Evolutionary conservation across 1,140 invertebrate genomes (phyloP).

Genomic region (Ruditapes philippinarum): DNA sequence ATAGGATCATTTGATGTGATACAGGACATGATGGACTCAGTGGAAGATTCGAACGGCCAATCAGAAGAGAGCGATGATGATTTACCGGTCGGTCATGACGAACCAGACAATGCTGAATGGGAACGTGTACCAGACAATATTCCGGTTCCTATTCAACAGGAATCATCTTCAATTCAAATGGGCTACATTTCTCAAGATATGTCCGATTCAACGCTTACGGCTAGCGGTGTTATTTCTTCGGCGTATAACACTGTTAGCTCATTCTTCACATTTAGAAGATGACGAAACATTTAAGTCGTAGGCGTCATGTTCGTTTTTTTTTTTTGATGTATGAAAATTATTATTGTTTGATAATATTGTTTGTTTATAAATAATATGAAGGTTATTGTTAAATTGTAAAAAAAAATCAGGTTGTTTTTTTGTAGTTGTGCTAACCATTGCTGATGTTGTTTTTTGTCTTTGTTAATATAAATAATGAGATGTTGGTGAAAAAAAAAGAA

Average conservation of each 20-base stretch:
- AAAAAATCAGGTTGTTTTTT: no score
- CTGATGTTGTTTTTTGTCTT: no score
- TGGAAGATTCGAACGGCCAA: slow-evolving; percentile 60
- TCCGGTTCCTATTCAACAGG: slow-evolving; percentile 24
- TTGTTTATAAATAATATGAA: no score
- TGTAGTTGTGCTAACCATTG: no score
- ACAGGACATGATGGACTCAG: slow-evolving; percentile 67
- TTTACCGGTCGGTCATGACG: neutral
- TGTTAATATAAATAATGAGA: no score
- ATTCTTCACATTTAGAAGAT: slow-evolving; percentile 48
- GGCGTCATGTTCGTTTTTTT: no score
- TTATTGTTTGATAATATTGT: no score
- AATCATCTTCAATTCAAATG: slow-evolving; percentile 9
- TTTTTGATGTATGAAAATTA: no score
- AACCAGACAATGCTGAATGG: slow-evolving; percentile 51
- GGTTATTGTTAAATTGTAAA: no score
- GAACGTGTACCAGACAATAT: slow-evolving; percentile 58
- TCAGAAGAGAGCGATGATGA: slow-evolving; percentile 65
- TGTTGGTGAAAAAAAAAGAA: no score
- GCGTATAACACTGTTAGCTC: slow-evolving; percentile 53
- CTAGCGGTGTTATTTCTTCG: slow-evolving; percentile 58
- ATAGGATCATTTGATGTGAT: slow-evolving; percentile 59
- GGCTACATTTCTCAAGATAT: slow-evolving; percentile 60
- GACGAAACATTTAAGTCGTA: neutral
- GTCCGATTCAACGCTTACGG: slow-evolving; percentile 59